Evolutionary conservation across 2,113 vertebrate genomes (phyloP), one percentile per base, ranked within the genome.

Genomic region (Tylochromis polylepis): DNA sequence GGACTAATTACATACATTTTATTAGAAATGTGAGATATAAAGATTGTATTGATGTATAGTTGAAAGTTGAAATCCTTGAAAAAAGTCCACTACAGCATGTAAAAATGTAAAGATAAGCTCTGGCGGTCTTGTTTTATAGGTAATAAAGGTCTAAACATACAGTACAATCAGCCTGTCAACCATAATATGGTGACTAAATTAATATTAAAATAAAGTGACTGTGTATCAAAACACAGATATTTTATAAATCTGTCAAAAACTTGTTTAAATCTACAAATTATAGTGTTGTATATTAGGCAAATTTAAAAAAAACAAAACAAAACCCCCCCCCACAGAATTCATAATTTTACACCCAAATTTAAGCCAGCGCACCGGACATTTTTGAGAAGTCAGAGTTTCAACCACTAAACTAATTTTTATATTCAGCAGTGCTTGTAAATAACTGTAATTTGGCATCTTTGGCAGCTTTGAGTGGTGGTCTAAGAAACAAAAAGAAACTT

Each of bases 361-460:
- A 14, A 2, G 12, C 43, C 43, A 14, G 12, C 43, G 5, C 12
- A 43, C 4, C 5, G 41, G 12, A 46, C 12, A 14, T 46, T 12
- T 46, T 14, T 46, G 43, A 70, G n/a, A 70, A 70, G 41, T 70
- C 12, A 27, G 38, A 27, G 38, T 43, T 72, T 72, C 22, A 72
- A 27, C 38, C 65, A 27, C 24, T 27, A 72, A 72, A 70, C 5
- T 2, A 16, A 43, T 43, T 43, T 70, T 70, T 46, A 6, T 72
- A 24, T 41, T 11, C 38, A 72, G 38, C n/a, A 46, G 2, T 72
- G 14, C 67, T 4, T 70, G 65, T 14, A 70, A 70, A 22, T 22
- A 27, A 70, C 36, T 70, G 65, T 70, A 10, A 67, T 67, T 67
- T 67, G 60, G 60, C 34, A 38, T 38, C 60, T 67, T 67, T 67